Percentiles rank a stretch among this genome's conserved stretches.
Evolutionary conservation across 2,113 vertebrate genomes (phyloP).

Genomic region (Uria lomvia): DNA sequence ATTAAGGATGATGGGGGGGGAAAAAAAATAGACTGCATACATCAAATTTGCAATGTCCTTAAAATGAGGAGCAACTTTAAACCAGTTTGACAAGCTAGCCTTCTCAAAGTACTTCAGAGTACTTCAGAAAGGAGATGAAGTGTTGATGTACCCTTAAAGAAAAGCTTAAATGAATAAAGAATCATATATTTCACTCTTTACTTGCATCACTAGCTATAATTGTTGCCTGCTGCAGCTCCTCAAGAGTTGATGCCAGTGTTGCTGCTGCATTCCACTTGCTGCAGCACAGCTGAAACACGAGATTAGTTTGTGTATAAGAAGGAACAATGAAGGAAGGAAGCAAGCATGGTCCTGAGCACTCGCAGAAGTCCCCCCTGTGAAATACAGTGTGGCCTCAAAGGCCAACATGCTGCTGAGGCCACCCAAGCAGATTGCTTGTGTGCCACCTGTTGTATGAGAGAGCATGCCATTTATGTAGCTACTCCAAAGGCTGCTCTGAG

Average conservation of each 20-base stretch:
- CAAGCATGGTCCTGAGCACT: neutral
- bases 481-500: neutral
- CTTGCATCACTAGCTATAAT: neutral
- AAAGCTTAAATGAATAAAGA: neutral
- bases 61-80: neutral
- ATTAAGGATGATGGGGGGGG: neutral
- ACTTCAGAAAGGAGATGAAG: neutral
- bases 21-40: neutral
- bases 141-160: neutral
- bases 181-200: neutral
- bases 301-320: neutral
- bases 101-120: neutral
- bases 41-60: neutral
- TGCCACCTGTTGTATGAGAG: no score
- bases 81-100: neutral
- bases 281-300: neutral
- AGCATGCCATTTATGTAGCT: neutral
- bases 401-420: no score
- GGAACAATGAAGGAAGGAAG: neutral
- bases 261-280: neutral
- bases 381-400: rapidly evolving
- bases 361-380: neutral
- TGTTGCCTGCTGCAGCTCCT: neutral
- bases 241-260: neutral
- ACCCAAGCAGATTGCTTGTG: neutral